Evolutionary conservation across 2,113 vertebrate genomes (phyloP), one percentile per base, ranked within the genome.

Genomic region (Poeciliopsis turrubarensis): DNA sequence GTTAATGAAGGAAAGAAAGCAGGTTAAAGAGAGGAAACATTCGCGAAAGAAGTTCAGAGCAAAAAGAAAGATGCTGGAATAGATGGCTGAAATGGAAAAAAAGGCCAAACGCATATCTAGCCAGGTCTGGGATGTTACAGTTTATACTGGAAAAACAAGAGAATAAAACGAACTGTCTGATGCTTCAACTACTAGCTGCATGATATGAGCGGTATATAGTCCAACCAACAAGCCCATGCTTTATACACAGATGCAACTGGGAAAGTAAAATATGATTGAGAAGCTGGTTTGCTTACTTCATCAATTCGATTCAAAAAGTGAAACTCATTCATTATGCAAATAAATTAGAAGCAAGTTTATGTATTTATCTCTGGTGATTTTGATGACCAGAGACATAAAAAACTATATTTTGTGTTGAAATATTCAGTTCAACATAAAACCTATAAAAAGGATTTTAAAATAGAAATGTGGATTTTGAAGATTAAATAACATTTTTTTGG

Each of bases 131-230:
- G n/a, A 29, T 37, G 39, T 19, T 9, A 70, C 75, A 60, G 57
- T 65, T 75, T 44, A 57, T 22, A 66, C 65, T 30, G 72, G 13
- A 25, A 13, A 82, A 63, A 87, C 30, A 71, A 60, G 70, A 65
- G 22, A 9, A 17, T 27, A 70, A 27, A 32, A 47, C 27, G 83
- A 76, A 71, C 37, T 64, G 72, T 39, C 37, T 12, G 0, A 64
- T 72, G 62, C 25, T n/a, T 64, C 61, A n/a, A 57, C 51, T 57
- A 25, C 51, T 57, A 11, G 51, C 51, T 57, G 51, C 19, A 57
- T 57, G 51, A 57, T 57, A 8, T 57, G 51, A 57, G 51, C 51
- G 3, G 8, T 3, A n/a, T n/a, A n/a, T 57, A 57, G 51, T 57
- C 51, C 70, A 65, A 51, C 31, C 77, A 32, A 72, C 54, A 75